Evolutionary conservation across 1,140 invertebrate genomes (phyloP).

Genomic region (Sinonovacula constricta): DNA sequence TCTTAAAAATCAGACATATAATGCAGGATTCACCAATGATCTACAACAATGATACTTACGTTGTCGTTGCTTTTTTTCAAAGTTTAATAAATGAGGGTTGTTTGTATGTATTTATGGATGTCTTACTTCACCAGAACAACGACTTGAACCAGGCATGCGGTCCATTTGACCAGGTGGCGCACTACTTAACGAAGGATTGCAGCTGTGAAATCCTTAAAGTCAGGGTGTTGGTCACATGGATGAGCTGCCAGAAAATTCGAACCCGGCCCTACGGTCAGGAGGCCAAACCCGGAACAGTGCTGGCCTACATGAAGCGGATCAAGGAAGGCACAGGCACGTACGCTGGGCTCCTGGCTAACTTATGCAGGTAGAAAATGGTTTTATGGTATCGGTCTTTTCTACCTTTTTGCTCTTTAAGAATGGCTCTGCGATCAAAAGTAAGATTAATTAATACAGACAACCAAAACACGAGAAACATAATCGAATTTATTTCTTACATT

Average conservation of each 20-base stretch:
- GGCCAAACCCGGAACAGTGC: conserved; percentile 30
- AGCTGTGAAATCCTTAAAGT: conserved; percentile 46
- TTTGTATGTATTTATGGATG: no score
- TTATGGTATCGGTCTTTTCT: neutral
- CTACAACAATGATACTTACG: no score
- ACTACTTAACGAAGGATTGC: conserved; percentile 14
- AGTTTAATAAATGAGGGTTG: no score
- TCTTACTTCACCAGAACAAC: no score
- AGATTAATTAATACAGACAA: neutral
- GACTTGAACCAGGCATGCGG: conserved; percentile 9
- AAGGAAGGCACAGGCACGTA: conserved; percentile 49
- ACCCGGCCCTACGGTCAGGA: conserved; percentile 24
- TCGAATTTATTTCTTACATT: neutral
- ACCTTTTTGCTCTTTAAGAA: neutral
- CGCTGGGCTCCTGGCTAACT: conserved; percentile 47
- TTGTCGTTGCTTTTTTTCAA: no score
- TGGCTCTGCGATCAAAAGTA: neutral
- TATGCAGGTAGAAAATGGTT: conserved; percentile 51
- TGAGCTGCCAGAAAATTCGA: conserved; percentile 49
- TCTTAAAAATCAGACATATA: no score
- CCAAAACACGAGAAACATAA: neutral
- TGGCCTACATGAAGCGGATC: conserved; percentile 57
- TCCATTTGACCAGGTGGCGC: conserved; percentile 38
- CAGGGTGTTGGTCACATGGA: conserved; percentile 51
- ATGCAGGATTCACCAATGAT: no score